Conservation (phyloP, 2,888 invertebrate genomes). For the Pyrocoelia pectoralis region DNA sequence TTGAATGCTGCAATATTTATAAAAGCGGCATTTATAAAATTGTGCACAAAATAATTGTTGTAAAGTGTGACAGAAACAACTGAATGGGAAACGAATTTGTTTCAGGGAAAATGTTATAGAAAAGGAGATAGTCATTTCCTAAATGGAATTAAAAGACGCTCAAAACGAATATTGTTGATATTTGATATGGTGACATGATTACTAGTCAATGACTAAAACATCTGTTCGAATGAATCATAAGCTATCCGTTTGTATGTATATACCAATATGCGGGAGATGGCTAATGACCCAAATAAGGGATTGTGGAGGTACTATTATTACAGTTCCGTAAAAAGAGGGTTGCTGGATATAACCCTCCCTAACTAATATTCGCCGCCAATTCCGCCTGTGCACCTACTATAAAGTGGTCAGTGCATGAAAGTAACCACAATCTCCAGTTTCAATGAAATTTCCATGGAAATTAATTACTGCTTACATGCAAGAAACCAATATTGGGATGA, state of each 20-base stretch:
- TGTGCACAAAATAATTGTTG: no score
- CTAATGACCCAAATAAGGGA: conserved; percentile 36
- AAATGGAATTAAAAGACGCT: neutral
- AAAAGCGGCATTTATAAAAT: no score
- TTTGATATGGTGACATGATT: neutral
- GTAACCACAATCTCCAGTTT: conserved; percentile 22
- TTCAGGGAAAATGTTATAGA: no score
- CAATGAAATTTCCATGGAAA: conserved; percentile 23
- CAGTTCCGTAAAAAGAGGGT: conserved; percentile 25
- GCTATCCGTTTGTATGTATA: conserved; percentile 18
- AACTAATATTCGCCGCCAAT: conserved; percentile 19
- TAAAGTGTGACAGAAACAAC: no score
- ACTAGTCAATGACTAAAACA: conserved; percentile 22
- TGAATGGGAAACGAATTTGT: no score
- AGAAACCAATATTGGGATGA: conserved; percentile 15
- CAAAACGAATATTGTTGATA: neutral
- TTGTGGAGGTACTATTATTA: conserved; percentile 22
- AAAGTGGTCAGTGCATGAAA: conserved; percentile 27
- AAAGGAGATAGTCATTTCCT: neutral
- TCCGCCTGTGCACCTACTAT: conserved; percentile 24
- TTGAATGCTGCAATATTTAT: no score
- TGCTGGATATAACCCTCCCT: conserved; percentile 17
- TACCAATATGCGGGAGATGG: conserved; percentile 7
- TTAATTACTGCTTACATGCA: conserved; percentile 22
- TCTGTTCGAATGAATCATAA: conserved; percentile 28